Base-by-base conservation (phyloP, 2,113 vertebrate species). In the Bos indicus region DNA sequence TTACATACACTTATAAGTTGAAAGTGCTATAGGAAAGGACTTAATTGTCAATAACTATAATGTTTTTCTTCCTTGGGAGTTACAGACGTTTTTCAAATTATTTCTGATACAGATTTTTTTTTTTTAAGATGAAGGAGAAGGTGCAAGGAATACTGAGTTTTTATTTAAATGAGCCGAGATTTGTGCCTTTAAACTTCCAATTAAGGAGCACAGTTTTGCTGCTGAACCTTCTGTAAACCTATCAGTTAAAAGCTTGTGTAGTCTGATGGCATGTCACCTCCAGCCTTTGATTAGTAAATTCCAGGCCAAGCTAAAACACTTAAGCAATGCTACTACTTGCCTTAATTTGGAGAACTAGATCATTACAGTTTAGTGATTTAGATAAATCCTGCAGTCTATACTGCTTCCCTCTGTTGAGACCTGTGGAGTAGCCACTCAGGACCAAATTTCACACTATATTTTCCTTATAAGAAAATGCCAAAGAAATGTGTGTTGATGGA, bases 181-280 rank as follows among this genome's bases (percentile, higher is more conserved):
- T 36, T 94, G 46, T 78, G 62, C 36, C 97, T 98, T 98, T 98
- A 97, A 88, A 97, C 95, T 97, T 95, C 43, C 90, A 96, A 95
- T 92, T 97, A 97, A 51, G 97, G 96, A 91, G 54, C 91, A 87
- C 67, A 94, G 64, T 84, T 96, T 88, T 92, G 64, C 90, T 78
- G 59, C 83, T 71, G 90, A 97, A 51, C 84, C 93, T 95, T 95
- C 96, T 88, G 81, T 95, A 93, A 90, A 97, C 84, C 81, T 83
- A 87, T 90, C 91, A 59, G 95, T 97, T 95, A 91, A 97, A 96
- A 89, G 78, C 96, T 67, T 88, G 54, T 57, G 14, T 56, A n/a
- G 95, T 95, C 89, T 51, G 84, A 71, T 25, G 30, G 74, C 14
- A 9, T 56, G 52, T 97, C 96, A 97, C 71, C 90, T 87, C 84